A percentile compares a stretch with the other conserved stretches of the same genome.
These are phyloP conservation scores for Tetranychus truncatus DNA, from an alignment of 2,888 invertebrate genomes.

Conservation along the genomic window DNA sequence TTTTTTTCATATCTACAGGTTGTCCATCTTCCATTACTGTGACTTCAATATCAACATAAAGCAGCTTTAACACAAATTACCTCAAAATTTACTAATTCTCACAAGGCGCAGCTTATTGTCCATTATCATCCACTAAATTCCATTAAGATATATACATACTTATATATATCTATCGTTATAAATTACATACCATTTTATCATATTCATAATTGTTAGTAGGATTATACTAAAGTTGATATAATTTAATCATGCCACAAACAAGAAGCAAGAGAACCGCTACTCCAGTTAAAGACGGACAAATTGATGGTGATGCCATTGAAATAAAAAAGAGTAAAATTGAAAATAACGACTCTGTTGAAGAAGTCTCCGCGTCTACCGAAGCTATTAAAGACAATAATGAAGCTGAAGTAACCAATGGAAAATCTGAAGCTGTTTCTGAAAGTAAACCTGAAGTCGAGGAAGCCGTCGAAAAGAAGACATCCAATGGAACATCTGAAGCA, in stretches of 20 bases:
- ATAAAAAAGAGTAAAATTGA: background rate
- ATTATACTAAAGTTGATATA: no score
- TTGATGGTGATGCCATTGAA: background rate
- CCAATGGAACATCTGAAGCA: background rate
- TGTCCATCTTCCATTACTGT: no score
- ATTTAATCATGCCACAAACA: background rate
- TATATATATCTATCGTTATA: no score
- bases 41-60: no score
- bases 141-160: no score
- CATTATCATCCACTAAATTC: no score
- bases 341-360: background rate
- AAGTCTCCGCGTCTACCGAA: background rate
- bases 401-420: background rate
- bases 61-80: no score
- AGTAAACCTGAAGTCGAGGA: background rate
- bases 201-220: no score
- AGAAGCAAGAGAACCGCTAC: background rate
- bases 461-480: background rate
- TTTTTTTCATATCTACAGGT: background rate
- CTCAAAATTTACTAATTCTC: no score
- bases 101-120: no score
- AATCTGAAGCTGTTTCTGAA: background rate
- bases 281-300: background rate
- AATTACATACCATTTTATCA: no score
- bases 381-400: background rate